Base-by-base conservation (phyloP, 2,888 invertebrate species). In the Barypeithes pellucidus region DNA sequence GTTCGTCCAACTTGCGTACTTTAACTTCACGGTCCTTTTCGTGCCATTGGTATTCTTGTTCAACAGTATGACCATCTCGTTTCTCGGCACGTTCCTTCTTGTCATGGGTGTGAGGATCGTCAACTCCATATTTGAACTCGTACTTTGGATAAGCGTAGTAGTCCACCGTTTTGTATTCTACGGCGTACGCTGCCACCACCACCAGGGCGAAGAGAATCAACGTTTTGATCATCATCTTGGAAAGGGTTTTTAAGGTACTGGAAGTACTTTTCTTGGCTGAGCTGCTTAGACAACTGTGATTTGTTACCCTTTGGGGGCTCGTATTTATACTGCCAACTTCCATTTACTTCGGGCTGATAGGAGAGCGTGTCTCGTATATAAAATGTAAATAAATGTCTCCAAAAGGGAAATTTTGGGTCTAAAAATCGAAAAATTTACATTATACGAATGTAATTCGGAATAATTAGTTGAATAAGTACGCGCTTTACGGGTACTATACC, bases 121-220 rank as follows among this genome's bases (percentile, higher is more conserved):
- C 73, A 4, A 76, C 76, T 20, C 73, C 76, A 59, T 76, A 76
- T 41, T 73, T 73, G 62, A 76, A 76, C 43, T 76, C 76, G 71
- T 76, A 76, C 62, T 75, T 75, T 12, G 75, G 75, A 14, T 66
- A 67, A 7, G 75, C 70, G 52, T 61, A 59, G 41, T 67, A 73
- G 41, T 75, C 75, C 45, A 45, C 22, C 8, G 59, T 67, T 41
- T 75, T 72, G 45, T 75, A 67, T 18, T 57, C 54, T 33, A 33
- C 9, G 24, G 54, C 71, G 50, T 36, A 43, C 57, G 54, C 67
- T 3, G 67, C 75, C 7, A 70, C 70, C 50, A 68, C 72, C 62
- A 62, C 12, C 3, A 65, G 12, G 54, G 63, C 63, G 29, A 72
- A 50, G 3, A 71, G 11, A 11, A 71, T 63, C 12, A 75, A 39